A percentile compares a stretch with the other conserved stretches of the same genome.
These are phyloP conservation scores for Saguinus imperator DNA, from an alignment of 2,113 vertebrate genomes.

Conservation along the genomic window DNA sequence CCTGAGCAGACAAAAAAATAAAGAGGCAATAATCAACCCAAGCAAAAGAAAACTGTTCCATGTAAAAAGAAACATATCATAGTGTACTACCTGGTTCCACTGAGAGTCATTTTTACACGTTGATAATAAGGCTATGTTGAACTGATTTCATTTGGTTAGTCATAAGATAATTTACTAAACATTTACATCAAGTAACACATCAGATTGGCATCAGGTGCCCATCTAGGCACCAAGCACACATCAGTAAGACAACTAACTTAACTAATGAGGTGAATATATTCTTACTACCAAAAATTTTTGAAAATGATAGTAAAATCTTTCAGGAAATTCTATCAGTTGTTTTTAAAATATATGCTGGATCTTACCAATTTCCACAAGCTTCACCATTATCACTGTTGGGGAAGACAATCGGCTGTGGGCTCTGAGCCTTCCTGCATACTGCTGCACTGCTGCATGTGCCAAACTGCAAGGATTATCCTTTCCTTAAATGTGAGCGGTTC, in stretches of 20 bases:
- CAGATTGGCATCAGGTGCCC: background rate
- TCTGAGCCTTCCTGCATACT: background rate
- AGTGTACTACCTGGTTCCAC: background rate
- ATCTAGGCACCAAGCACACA: background rate
- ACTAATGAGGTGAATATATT: background rate
- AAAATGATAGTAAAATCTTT: background rate
- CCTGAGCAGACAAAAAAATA: background rate
- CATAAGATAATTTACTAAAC: background rate
- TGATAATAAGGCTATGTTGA: background rate
- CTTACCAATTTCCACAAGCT: background rate
- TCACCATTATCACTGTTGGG: background rate
- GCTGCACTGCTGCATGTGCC: background rate
- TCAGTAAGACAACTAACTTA: background rate
- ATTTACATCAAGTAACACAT: background rate
- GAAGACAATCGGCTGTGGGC: background rate
- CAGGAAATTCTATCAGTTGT: background rate
- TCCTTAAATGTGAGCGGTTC: background rate
- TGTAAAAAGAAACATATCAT: background rate
- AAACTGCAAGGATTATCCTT: background rate
- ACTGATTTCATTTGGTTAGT: background rate
- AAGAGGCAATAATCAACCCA: background rate
- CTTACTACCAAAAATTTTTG: background rate
- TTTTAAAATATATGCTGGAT: background rate
- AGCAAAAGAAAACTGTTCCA: background rate
- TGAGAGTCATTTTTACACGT: background rate